Evolutionary conservation across 2,888 invertebrate species (phyloP).

Genomic region (Drosophila ustulata): DNA sequence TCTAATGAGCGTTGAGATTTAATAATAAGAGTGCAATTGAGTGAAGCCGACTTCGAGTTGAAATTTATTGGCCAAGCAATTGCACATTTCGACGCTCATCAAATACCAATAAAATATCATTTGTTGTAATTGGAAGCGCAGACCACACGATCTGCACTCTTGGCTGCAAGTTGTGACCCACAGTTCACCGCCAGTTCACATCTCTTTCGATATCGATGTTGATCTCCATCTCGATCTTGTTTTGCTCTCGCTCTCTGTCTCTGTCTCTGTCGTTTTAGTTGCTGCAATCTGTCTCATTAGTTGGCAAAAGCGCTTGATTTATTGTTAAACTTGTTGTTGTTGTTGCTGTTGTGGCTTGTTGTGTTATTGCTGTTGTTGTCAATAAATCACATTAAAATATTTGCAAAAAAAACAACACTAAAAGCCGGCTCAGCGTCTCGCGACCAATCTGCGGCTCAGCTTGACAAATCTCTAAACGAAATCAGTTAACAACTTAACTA

Average conservation of each 20-base stretch:
- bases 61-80: conserved; percentile 72
- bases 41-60: conserved; percentile 18
- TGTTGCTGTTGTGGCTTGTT: conserved; percentile 21
- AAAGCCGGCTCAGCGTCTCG: conserved; percentile 9
- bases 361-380: conserved; percentile 35
- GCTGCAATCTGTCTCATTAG: conserved; percentile 78
- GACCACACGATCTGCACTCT: neutral
- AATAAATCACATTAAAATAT: conserved; percentile 81
- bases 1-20: conserved; percentile 66
- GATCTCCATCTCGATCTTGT: conserved; percentile 15
- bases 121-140: conserved; percentile 69
- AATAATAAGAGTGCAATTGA: conserved; percentile 63
- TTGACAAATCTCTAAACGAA: conserved; percentile 77
- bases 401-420: conserved; percentile 40
- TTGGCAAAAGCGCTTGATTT: conserved; percentile 68
- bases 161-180: conserved; percentile 2
- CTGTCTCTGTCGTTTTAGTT: conserved; percentile 8
- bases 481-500: conserved; percentile 81
- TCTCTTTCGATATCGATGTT: conserved; percentile 14
- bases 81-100: conserved; percentile 74
- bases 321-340: conserved; percentile 50
- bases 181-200: conserved; percentile 8
- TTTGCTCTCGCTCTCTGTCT: conserved; percentile 5
- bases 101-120: conserved; percentile 80
- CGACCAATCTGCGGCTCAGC: conserved; percentile 30